phyloP scores from a whole-genome alignment of 2,113 vertebrate species.

The Dicaeum eximium region DNA sequence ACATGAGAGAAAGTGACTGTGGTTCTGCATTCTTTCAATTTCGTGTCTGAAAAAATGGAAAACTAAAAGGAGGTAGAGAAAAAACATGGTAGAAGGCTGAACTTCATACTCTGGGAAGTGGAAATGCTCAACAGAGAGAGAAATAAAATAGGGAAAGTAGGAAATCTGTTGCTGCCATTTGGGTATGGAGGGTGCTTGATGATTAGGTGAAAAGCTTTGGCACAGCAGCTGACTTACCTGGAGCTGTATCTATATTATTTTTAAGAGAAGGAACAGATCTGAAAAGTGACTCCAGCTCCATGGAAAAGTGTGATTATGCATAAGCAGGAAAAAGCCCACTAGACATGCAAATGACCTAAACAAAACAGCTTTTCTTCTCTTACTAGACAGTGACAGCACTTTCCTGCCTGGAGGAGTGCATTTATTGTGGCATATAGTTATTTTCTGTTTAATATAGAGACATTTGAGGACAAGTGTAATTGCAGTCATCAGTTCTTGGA shows the following conservation, averaged over 20 bases:
- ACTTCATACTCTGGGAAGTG: background rate
- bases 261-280: background rate
- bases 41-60: background rate
- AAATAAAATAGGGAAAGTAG: background rate
- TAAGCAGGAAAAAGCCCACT: background rate
- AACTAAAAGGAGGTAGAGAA: background rate
- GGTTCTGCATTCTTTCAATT: background rate
- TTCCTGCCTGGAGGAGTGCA: background rate
- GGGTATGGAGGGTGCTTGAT: background rate
- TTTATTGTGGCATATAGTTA: background rate
- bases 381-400: background rate
- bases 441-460: background rate
- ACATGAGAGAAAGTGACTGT: background rate
- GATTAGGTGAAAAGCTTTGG: background rate
- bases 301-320: background rate
- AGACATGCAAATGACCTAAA: background rate
- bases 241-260: background rate
- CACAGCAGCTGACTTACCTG: background rate
- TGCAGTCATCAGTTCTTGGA: background rate
- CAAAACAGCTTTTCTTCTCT: background rate
- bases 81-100: background rate
- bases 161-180: background rate
- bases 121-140: background rate
- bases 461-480: background rate
- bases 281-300: background rate